A percentile compares a stretch with the other conserved stretches of the same genome.
Evolutionary conservation across 2,888 invertebrate genomes (phyloP).

Genomic region (Callyntrura guangdongensis): DNA sequence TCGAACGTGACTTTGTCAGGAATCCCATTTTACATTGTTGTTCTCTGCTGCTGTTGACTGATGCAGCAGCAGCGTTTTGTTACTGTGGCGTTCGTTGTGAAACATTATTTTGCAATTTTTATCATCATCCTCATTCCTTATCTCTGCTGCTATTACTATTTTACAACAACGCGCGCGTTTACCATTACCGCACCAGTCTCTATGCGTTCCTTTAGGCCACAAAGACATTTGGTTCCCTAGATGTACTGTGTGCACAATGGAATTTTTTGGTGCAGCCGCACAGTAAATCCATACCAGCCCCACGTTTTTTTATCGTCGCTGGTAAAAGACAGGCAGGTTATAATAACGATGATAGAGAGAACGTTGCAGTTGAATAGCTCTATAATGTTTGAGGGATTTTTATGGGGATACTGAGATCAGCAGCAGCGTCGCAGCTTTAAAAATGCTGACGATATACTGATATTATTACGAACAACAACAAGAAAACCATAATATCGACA

Average conservation of each 20-base stretch:
- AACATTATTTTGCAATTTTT: constrained; percentile 83
- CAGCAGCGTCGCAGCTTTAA: background rate
- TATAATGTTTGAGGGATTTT: background rate
- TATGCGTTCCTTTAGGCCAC: too few species aligned
- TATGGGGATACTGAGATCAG: constrained; percentile 36
- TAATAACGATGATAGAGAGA: background rate
- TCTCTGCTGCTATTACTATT: background rate
- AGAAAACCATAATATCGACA: constrained; percentile 47
- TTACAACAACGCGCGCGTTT: background rate
- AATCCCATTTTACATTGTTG: constrained; percentile 76
- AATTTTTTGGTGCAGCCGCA: background rate
- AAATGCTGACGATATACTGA: constrained; percentile 25
- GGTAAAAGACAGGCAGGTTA: too few species aligned
- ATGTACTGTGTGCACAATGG: background rate
- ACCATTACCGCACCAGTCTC: constrained; percentile 1
- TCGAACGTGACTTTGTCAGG: constrained; percentile 79
- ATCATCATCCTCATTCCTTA: constrained; percentile 45
- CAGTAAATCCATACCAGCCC: background rate
- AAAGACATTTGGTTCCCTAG: background rate
- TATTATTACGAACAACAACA: background rate
- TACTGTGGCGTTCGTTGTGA: constrained; percentile 60
- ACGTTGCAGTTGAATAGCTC: constrained; percentile 41
- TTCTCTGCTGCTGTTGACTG: constrained; percentile 16
- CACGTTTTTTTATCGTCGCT: too few species aligned
- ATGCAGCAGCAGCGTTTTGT: background rate